Base-by-base conservation (phyloP, 2,888 invertebrate genomes). In the Drosophila mimica region DNA sequence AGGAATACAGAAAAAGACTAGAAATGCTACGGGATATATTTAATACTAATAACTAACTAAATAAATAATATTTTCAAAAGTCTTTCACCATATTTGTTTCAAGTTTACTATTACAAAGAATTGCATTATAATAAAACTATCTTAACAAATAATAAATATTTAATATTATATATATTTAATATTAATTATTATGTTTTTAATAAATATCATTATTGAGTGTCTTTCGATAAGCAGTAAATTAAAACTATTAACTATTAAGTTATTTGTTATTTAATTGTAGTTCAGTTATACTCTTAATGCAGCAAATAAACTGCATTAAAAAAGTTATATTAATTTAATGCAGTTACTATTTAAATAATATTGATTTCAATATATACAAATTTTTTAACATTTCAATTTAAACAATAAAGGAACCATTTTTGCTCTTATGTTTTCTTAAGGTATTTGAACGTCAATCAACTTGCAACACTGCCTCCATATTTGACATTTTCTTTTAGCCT, bases 401-500 rank as follows among this genome's bases (percentile, higher is more conserved):
- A 20, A 1, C 1, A 13, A 7, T 58, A 7, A 33, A 48, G n/a
- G 1, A 28, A 15, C 0, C 15, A 15, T 25, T 31, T 25, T 20
- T 25, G 15, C 33, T 4, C 5, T 17, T 17, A 13, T 0, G 1
- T n/a, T 2, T 30, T 36, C 13, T 36, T 4, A 63, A 62, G 56
- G 76, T 70, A 70, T 60, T 34, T 30, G 0, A 9, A 11, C 28
- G 40, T 52, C 53, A 34, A 49, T 38, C 48, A 48, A 13, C 40
- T 48, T 48, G 28, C 0, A 8, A 0, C 36, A 46, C 38, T 38
- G 9, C 20, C 25, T 53, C 69, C 46, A 48, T 38, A 63, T 61
- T 75, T 75, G 80, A 79, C 80, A 70, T 73, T 76, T 74, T 60
- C 64, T 49, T 62, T 75, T 52, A 54, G 70, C 69, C 74, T 72